A percentile compares a stretch with the other conserved stretches of the same genome.
Conservation (phyloP, 2,797 vertebrate species). For the Champsocephalus esox region DNA sequence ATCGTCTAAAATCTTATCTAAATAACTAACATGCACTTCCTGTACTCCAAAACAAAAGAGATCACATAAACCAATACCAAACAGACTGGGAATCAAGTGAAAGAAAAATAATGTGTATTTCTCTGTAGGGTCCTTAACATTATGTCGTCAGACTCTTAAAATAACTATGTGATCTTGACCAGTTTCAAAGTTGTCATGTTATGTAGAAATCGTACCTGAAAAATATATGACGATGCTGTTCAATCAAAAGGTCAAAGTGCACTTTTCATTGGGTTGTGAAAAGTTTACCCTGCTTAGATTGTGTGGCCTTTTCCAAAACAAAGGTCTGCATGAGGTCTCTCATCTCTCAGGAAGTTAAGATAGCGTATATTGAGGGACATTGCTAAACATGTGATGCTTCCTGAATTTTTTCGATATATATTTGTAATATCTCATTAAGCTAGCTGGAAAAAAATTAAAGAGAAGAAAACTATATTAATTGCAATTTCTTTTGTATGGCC, state of each 20-base stretch:
- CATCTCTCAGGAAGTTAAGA: slow-evolving; percentile 63
- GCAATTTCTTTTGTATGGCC: slow-evolving; percentile 19
- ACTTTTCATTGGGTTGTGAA: slow-evolving; percentile 28
- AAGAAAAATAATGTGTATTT: too few species aligned
- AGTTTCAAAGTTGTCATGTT: too few species aligned
- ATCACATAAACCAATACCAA: too few species aligned
- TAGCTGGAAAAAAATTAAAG: slow-evolving; percentile 22
- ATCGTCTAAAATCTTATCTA: too few species aligned
- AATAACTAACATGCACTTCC: too few species aligned
- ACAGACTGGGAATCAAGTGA: too few species aligned
- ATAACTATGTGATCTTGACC: too few species aligned
- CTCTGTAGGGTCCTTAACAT: too few species aligned
- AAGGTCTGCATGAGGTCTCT: slow-evolving; percentile 34
- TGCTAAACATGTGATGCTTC: slow-evolving; percentile 48
- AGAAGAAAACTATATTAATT: slow-evolving; percentile 20
- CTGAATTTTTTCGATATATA: slow-evolving; percentile 29
- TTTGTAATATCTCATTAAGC: slow-evolving; percentile 41
- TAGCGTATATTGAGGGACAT: slow-evolving; percentile 29
- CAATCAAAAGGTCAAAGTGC: slow-evolving; percentile 19
- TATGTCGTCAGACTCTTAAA: too few species aligned
- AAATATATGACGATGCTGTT: slow-evolving; percentile 17
- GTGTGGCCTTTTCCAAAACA: slow-evolving; percentile 29
- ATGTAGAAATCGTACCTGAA: not conserved
- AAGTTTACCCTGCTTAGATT: slow-evolving; percentile 43
- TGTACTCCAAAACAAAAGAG: too few species aligned